Evolutionary conservation across 2,888 invertebrate species (phyloP), one percentile per base, ranked within the genome.

Genomic region (Tenthredo livida): DNA sequence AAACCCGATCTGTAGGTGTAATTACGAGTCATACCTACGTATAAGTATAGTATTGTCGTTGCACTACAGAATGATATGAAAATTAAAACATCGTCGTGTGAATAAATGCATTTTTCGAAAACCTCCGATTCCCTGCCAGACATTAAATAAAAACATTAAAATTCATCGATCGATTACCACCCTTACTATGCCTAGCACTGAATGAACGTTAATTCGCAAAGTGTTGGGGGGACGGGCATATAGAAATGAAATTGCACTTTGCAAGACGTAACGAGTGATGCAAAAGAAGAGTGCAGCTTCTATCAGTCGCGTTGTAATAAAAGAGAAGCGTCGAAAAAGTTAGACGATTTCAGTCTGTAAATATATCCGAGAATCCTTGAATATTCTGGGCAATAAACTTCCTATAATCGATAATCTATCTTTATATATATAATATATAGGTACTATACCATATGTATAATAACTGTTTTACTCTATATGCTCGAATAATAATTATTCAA

Each of bases 401-500:
- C 67, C 67, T 33, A 33, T 25, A 65, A 21, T 10, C 12, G 29
- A 65, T 25, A 21, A 65, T 65, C 21, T 12, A 21, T 50, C 25
- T 67, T 2, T 67, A 33, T 33, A 33, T 33, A 33, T 33, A 33
- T 33, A 33, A 0, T 67, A 3, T 33, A 33, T 50, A n/a, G 1
- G 2, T 50, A 15, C 37, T 37, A 37, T 37, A 37, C 37, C 17
- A 50, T 50, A 50, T 50, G 5, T 50, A n/a, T 50, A 50, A 47
- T 25, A 25, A 21, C 17, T 25, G 21, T 21, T 12, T 12, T 5
- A 21, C 33, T 67, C 33, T 17, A 67, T 72, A n/a, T 25, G 43
- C 9, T 43, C 43, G 43, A 73, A 73, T 73, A 73, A 43, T 73
- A 43, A 73, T 73, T 12, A 73, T 73, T 73, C 43, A 43, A 43